Percentiles rank a stretch among this genome's conserved stretches.
Conservation (phyloP, 2,888 invertebrate species). For the Charanyca ferruginea region DNA sequence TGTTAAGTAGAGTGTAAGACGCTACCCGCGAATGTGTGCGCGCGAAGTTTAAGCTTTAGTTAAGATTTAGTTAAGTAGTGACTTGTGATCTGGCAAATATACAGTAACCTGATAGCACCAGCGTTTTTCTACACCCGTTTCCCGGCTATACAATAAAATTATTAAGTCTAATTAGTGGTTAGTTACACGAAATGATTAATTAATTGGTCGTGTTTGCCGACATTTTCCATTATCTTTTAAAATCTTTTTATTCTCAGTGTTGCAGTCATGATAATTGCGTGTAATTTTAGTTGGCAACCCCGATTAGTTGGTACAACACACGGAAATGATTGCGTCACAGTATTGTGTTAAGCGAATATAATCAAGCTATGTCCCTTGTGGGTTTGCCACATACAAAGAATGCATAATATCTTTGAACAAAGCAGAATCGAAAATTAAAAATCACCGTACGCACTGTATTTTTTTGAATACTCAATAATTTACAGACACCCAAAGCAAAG, state of each 20-base stretch:
- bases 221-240: constrained; percentile 54
- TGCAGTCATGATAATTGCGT: constrained; percentile 63
- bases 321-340: constrained; percentile 51
- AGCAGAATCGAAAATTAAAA: not conserved
- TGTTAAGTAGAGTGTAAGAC: too few relatives aligned
- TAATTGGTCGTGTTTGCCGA: constrained; percentile 59
- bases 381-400: constrained; percentile 1
- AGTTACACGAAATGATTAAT: constrained; percentile 54
- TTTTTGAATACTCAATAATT: not conserved
- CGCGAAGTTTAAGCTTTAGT: too few relatives aligned
- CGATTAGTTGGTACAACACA: constrained; percentile 32
- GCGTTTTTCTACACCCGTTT: too few relatives aligned
- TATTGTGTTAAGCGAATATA: constrained; percentile 31
- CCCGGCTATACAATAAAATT: too few relatives aligned
- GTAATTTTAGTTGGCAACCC: constrained; percentile 63
- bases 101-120: too few relatives aligned
- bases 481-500: not conserved
- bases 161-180: constrained; percentile 31
- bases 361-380: constrained; percentile 16
- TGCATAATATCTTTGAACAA: not conserved
- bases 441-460: not conserved
- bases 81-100: too few relatives aligned
- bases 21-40: too few relatives aligned
- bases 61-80: too few relatives aligned
- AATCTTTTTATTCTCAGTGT: constrained; percentile 63